Evolutionary conservation across 2,797 vertebrate genomes (phyloP).

Genomic region (Clamator glandarius): DNA sequence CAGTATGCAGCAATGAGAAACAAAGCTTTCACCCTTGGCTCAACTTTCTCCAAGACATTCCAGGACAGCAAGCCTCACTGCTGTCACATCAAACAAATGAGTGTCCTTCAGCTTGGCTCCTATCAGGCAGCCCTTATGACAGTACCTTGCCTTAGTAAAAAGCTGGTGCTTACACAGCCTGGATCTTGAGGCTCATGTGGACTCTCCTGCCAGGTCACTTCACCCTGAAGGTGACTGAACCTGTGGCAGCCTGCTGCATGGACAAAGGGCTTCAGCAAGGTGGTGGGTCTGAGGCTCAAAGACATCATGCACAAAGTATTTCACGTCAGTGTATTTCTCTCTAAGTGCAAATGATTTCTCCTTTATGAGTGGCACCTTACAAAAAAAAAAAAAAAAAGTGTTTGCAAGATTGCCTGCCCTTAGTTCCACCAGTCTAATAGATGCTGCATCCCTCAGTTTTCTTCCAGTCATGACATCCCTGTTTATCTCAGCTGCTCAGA

Average conservation of each 20-base stretch:
- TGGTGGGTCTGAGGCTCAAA: neutral
- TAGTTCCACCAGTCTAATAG: neutral
- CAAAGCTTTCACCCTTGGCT: conserved; percentile 54
- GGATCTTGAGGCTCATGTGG: neutral
- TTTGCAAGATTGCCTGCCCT: neutral
- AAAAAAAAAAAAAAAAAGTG: neutral
- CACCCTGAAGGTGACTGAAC: neutral
- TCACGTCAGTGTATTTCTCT: neutral
- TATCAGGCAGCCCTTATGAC: neutral
- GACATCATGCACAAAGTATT: neutral
- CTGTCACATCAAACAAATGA: neutral
- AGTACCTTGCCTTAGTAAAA: neutral
- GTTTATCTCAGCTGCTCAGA: conserved; percentile 16
- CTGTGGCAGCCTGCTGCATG: neutral
- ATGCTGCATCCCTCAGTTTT: neutral
- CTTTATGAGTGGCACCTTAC: neutral
- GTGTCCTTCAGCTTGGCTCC: neutral
- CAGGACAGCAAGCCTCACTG: neutral
- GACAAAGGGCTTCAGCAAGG: neutral
- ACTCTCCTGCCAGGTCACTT: neutral
- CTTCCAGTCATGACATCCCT: neutral
- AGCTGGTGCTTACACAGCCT: neutral
- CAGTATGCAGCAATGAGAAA: conserved; percentile 68
- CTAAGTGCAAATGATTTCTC: neutral
- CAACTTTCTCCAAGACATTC: conserved; percentile 36